These are phyloP conservation scores for Adineta ricciae DNA, from an alignment of 2,888 invertebrate species.

Conservation along the genomic window DNA sequence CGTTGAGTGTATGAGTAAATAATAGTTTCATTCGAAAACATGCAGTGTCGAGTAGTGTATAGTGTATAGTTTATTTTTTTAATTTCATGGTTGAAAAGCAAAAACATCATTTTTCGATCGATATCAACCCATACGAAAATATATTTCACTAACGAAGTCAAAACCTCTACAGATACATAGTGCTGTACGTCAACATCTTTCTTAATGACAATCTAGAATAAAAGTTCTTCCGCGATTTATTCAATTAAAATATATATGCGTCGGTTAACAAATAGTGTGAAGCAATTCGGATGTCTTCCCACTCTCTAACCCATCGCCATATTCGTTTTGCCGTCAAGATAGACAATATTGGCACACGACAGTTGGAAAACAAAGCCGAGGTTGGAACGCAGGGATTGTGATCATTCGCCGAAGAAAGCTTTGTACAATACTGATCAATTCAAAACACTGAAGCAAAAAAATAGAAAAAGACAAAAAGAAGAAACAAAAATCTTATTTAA, in stretches of 20 bases:
- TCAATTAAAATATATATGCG: not conserved
- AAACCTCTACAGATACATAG: too few relatives aligned
- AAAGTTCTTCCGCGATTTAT: not conserved
- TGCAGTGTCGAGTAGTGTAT: too few relatives aligned
- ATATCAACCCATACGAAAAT: too few relatives aligned
- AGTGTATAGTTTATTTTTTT: too few relatives aligned
- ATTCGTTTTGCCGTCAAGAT: not conserved
- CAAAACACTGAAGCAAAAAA: not conserved
- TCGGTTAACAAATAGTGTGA: not conserved
- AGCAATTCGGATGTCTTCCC: not conserved
- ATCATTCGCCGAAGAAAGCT: not conserved
- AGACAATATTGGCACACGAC: not conserved
- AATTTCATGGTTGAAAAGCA: too few relatives aligned
- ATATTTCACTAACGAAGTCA: too few relatives aligned
- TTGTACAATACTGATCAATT: not conserved
- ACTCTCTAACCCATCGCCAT: not conserved
- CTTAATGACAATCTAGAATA: not conserved
- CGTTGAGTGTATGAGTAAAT: too few relatives aligned
- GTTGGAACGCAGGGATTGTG: not conserved
- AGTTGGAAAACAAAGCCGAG: not conserved
- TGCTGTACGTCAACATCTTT: too few relatives aligned
- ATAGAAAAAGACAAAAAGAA: too few relatives aligned
- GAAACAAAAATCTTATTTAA: slow-evolving; percentile 58
- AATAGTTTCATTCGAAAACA: too few relatives aligned
- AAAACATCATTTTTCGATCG: too few relatives aligned